Base-by-base conservation (phyloP, 2,113 vertebrate genomes). In the Progne subis region DNA sequence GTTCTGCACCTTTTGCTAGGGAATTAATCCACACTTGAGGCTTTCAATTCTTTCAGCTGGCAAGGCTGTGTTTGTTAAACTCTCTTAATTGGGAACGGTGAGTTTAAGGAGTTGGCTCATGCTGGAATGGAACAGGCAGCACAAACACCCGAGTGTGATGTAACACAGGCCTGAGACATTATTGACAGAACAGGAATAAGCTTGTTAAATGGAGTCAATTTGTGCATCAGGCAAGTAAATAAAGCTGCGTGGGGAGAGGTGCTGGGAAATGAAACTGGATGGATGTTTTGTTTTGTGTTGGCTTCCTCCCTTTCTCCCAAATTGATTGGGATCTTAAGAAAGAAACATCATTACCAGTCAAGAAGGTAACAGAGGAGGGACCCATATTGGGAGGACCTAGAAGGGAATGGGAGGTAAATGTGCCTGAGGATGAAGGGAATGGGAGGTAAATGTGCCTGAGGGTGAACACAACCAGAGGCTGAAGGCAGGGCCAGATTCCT, bases 161-260 rank as follows among this genome's bases (percentile, higher is more conserved):
- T 44, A 84, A 74, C 63, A 19, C 15, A 34, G 75, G 50, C 79
- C 82, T 28, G 16, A 59, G 43, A 47, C 12, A 2, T 80, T 95
- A 92, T 70, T 90, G 94, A 79, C 69, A 41, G 18, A 79, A 79
- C 14, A 12, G 57, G 55, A 91, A 87, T 61, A 52, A 93, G 65
- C 78, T 95, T 83, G 71, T 72, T 94, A 95, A 84, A 60, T 69
- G 60, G 47, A 93, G 61, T 78, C 92, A 93, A 32, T 92, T 70
- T 91, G 83, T 86, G 72, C 31, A 5, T 67, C 78, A 76, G 81
- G 88, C 55, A 34, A 82, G 94, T 81, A 93, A 95, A 92, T 76
- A 92, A 90, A 91, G 71, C 86, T 34, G 32, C 89, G 61, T 67
- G 14, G 7, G 47, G 82, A 78, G 82, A 77, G 86, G 44, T 77